Evolutionary conservation across 2,888 invertebrate species (phyloP), one percentile per base, ranked within the genome.

Genomic region (Apamea sordens): DNA sequence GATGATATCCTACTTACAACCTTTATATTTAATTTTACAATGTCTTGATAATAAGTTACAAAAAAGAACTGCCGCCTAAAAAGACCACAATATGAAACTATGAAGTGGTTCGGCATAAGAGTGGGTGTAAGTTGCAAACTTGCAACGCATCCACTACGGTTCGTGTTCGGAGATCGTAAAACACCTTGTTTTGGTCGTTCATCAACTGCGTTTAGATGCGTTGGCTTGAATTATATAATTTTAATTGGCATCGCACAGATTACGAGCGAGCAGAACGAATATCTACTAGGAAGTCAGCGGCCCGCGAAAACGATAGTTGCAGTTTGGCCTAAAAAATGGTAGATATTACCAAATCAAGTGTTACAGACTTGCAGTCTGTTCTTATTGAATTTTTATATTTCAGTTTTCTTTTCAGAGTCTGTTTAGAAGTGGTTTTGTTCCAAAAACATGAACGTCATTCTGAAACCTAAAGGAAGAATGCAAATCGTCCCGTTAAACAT

Each of bases 151-250:
- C 24, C 36, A 84, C 73, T 67, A 85, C 75, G 76, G 79, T 92
- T 92, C 93, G 92, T 93, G 93, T 89, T 89, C 61, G 74, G 63
- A 63, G 89, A 83, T 91, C 93, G 84, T 94, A 92, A 94, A 93
- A 88, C 88, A 86, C 83, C 86, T 90, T 93, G 93, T 93, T 94
- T 93, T 92, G 91, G 91, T 92, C 92, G 87, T 94, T 83, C 88
- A 92, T 93, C 93, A 93, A 89, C 79, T 84, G 86, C 84, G 82
- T 89, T 88, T 87, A 79, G 86, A 89, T 77, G 87, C 84, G 83
- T 89, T 86, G 88, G 81, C 85, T 89, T 80, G 89, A 90, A 91
- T 95, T 94, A 92, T 93, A 92, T 93, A 93, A 94, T 91, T 90
- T 90, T 95, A 94, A 94, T 94, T 94, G 93, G 91, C 85, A 90